Conservation (phyloP, 2,888 invertebrate species). For the Melitaea athalia region DNA sequence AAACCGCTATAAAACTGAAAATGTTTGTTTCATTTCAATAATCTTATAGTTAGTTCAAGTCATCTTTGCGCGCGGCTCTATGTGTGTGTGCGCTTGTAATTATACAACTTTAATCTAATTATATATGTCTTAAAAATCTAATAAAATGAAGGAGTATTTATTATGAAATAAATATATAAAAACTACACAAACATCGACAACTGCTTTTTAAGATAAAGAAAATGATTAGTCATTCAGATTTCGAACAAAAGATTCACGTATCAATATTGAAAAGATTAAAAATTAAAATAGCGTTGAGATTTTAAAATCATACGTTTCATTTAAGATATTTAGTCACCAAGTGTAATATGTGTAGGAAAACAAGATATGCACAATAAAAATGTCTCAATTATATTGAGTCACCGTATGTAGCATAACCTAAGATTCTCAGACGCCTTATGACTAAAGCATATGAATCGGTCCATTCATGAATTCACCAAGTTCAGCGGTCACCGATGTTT, state of each 20-base stretch:
- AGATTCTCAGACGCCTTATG: constrained; percentile 37
- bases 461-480: constrained; percentile 64
- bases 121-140: no score
- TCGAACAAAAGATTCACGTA: background rate
- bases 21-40: no score
- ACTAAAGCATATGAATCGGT: constrained; percentile 65
- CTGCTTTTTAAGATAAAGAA: background rate
- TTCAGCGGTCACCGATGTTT: constrained; percentile 45
- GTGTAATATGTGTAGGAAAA: constrained; percentile 15
- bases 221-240: background rate
- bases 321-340: background rate
- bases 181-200: no score
- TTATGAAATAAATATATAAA: no score
- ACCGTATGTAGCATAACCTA: constrained; percentile 26
- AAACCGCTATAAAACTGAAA: no score
- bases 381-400: constrained; percentile 26
- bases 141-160: no score
- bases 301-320: background rate
- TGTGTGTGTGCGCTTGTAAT: no score
- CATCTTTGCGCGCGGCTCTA: no score
- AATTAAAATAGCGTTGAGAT: background rate
- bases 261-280: background rate
- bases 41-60: no score
- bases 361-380: constrained; percentile 12
- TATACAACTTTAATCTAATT: no score